Percentiles rank a stretch among this genome's conserved stretches.
phyloP scores from a whole-genome alignment of 2,113 vertebrate species.

The Nanorana parkeri region DNA sequence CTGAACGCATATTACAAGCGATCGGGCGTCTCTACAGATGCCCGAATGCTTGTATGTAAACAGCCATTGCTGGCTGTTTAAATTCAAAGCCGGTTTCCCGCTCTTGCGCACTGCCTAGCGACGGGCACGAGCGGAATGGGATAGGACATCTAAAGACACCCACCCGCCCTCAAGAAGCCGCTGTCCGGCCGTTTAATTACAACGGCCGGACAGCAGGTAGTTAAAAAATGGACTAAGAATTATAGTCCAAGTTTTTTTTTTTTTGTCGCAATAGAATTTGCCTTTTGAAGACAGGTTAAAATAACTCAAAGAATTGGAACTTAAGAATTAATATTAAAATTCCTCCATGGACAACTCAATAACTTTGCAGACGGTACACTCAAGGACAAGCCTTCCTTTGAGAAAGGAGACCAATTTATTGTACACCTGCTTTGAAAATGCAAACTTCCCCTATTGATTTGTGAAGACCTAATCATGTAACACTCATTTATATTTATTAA shows the following conservation, averaged over 20 bases:
- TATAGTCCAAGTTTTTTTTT: conserved; percentile 14
- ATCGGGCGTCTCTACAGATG: too few species aligned
- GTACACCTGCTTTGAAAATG: conserved; percentile 49
- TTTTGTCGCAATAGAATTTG: conserved; percentile 21
- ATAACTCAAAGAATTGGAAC: conserved; percentile 6
- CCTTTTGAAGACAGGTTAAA: conserved; percentile 38
- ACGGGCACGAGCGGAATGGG: too few species aligned
- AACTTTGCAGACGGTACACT: conserved; percentile 14
- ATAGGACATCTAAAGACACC: too few species aligned
- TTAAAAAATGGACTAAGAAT: conserved; percentile 13
- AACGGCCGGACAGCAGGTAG: too few species aligned
- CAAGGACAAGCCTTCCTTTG: conserved; percentile 51
- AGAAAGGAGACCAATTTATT: conserved; percentile 48
- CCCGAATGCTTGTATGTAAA: too few species aligned
- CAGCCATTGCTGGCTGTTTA: too few species aligned
- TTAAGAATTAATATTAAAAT: conserved; percentile 33
- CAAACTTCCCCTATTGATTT: conserved; percentile 56
- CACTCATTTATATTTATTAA: conserved; percentile 54
- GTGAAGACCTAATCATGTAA: conserved; percentile 50
- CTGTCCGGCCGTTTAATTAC: too few species aligned
- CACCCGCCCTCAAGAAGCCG: too few species aligned
- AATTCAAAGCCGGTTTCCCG: too few species aligned
- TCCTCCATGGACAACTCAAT: conserved; percentile 37
- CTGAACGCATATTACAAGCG: too few species aligned
- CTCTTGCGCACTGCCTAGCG: too few species aligned